Conservation (phyloP, 2,888 invertebrate genomes). For the Latheticus oryzae region DNA sequence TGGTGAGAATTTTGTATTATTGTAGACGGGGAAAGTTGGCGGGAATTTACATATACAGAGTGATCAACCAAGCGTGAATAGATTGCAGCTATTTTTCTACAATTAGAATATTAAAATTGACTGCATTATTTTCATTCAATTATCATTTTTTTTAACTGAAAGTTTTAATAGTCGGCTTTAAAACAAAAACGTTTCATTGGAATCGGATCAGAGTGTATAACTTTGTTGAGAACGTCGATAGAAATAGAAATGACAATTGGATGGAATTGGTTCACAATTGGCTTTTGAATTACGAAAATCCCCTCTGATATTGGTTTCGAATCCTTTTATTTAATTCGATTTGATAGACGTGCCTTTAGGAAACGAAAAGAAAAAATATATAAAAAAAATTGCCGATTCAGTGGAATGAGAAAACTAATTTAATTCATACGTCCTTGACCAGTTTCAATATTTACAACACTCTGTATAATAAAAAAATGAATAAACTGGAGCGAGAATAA, state of each 20-base stretch:
- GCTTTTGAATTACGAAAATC: constrained; percentile 40
- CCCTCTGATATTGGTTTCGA: constrained; percentile 35
- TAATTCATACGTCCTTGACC: constrained; percentile 1
- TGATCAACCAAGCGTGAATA: too few species aligned
- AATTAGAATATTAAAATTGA: too few species aligned
- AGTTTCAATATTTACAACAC: not conserved
- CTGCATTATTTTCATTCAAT: too few species aligned
- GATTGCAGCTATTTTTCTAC: too few species aligned
- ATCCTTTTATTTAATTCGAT: constrained; percentile 39
- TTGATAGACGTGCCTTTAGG: constrained; percentile 20
- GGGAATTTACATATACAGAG: too few species aligned
- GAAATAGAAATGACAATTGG: constrained; percentile 39
- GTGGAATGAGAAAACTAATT: not conserved
- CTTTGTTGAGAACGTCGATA: constrained; percentile 35
- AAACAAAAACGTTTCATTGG: constrained; percentile 29
- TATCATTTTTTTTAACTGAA: too few species aligned
- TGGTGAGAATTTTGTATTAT: too few species aligned
- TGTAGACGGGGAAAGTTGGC: too few species aligned
- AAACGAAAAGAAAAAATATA: too few species aligned
- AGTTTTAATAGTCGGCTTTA: constrained; percentile 28
- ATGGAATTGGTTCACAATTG: constrained; percentile 41
- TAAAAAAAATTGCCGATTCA: constrained; percentile 9
- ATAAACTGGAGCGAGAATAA: constrained; percentile 12
- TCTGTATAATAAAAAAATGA: constrained; percentile 13
- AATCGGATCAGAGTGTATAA: constrained; percentile 34